Evolutionary conservation across 2,888 invertebrate genomes (phyloP).

Genomic region (Melikaiella ostensackeni): DNA sequence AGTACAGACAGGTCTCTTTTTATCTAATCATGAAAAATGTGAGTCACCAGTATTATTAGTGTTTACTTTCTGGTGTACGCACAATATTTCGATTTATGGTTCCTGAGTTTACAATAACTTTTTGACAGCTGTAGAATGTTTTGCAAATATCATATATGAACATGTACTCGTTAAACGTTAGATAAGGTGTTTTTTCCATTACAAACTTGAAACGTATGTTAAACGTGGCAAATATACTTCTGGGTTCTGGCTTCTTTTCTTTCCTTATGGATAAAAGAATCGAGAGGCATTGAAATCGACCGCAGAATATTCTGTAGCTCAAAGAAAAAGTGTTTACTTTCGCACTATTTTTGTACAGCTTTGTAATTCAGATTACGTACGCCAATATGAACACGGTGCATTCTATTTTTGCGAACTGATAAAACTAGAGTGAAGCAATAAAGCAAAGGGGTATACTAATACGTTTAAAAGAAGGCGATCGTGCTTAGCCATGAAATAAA

Average conservation of each 20-base stretch:
- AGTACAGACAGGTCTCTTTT: neutral
- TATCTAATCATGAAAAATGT: neutral
- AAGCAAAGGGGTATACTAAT: neutral
- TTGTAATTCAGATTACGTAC: slow-evolving; percentile 47
- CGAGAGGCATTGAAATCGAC: neutral
- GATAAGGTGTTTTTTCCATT: neutral
- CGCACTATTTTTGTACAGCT: slow-evolving; percentile 58
- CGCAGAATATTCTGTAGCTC: neutral
- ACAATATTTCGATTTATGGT: neutral
- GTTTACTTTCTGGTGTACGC: neutral
- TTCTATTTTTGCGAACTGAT: slow-evolving; percentile 62
- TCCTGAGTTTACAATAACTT: neutral
- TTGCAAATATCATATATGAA: neutral
- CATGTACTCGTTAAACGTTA: neutral
- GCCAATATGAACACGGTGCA: slow-evolving; percentile 45
- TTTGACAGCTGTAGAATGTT: neutral
- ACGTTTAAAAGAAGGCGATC: neutral
- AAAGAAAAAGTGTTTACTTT: slow-evolving; percentile 51
- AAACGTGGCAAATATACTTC: neutral
- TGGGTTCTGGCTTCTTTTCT: neutral
- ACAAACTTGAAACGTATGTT: neutral
- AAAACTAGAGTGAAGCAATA: slow-evolving; percentile 18
- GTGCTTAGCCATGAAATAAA: slow-evolving; percentile 10
- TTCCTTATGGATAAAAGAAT: neutral
- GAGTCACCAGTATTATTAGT: neutral